These are phyloP conservation scores for Helarctos malayanus DNA, from an alignment of 2,797 vertebrate species.

Conservation along the genomic window DNA sequence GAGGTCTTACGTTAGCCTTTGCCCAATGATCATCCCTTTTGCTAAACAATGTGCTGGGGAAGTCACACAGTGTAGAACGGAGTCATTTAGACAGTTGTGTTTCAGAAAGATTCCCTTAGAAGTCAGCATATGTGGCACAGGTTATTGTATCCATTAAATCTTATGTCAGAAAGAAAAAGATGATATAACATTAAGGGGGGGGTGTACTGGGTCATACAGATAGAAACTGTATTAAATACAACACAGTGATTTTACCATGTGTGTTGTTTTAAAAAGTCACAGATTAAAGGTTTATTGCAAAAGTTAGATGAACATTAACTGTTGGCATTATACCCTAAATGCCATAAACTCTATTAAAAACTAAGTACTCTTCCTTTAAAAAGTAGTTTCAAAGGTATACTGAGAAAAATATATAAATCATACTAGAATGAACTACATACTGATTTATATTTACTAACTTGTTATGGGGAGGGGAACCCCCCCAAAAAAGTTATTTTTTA, in stretches of 20 bases:
- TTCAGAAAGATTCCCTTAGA: neutral
- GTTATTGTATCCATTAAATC: neutral
- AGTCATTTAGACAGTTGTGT: neutral
- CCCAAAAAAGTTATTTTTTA: neutral
- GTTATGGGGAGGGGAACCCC: neutral
- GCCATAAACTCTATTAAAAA: slow-evolving; percentile 32
- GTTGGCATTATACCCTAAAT: neutral
- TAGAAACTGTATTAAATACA: neutral
- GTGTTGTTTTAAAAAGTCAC: neutral
- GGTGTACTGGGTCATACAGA: neutral
- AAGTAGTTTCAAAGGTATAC: neutral
- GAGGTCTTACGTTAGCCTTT: neutral
- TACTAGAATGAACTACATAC: neutral
- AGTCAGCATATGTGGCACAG: neutral
- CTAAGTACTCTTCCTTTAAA: neutral
- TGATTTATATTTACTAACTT: neutral
- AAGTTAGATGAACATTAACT: slow-evolving; percentile 25
- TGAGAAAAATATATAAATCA: neutral
- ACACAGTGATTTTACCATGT: neutral
- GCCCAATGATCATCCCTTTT: neutral
- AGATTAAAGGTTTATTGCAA: neutral
- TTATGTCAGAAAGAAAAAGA: neutral
- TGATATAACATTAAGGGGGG: neutral
- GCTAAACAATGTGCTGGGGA: neutral
- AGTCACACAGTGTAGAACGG: neutral